Base-by-base conservation (phyloP, 2,797 vertebrate species). In the Todus mexicanus region DNA sequence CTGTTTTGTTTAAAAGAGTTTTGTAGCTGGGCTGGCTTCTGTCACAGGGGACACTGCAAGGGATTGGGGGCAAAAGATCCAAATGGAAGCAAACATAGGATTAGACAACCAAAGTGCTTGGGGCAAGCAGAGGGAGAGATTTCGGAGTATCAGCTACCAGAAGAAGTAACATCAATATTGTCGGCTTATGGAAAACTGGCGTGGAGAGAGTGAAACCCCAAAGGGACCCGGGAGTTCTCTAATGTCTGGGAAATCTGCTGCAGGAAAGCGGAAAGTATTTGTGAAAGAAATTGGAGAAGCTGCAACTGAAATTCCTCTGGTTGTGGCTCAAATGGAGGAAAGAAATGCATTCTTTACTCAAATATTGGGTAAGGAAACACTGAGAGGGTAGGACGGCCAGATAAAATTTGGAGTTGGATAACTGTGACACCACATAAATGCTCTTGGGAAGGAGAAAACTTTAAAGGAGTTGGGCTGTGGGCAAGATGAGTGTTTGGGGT, bases 171-270 rank as follows among this genome's bases (percentile, higher is more conserved):
- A 59, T 15, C 61, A 63, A 7, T 4, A 9, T n/a, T 54, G 48
- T 54, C 25, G 8, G 27, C 14, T 79, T 33, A 29, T 1, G 33
- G 84, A 92, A 91, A 93, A 40, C 68, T 83, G 89, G 61, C 4
- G 0, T 22, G 73, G 70, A 75, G 80, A 53, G 86, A 92, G 64
- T 5, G 14, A 81, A 81, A 27, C 42, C 87, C 86, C 86, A 22
- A 27, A 85, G 86, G 84, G 91, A 93, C 7, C 59, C 75, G 78
- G 69, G 80, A 87, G 89, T 87, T 89, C 92, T 91, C 65, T 63
- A 79, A 76, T 4, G 57, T 71, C 91, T 95, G 89, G 87, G 91
- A 92, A 95, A 93, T 66, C 51, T 90, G 84, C 93, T 79, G 79
- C 59, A 73, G 72, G 40, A 79, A 91, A 89, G 85, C 1, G 18